Percentiles rank a stretch among this genome's conserved stretches.
Conservation (phyloP, 2,797 vertebrate species). For the Zenarchopterus dispar region DNA sequence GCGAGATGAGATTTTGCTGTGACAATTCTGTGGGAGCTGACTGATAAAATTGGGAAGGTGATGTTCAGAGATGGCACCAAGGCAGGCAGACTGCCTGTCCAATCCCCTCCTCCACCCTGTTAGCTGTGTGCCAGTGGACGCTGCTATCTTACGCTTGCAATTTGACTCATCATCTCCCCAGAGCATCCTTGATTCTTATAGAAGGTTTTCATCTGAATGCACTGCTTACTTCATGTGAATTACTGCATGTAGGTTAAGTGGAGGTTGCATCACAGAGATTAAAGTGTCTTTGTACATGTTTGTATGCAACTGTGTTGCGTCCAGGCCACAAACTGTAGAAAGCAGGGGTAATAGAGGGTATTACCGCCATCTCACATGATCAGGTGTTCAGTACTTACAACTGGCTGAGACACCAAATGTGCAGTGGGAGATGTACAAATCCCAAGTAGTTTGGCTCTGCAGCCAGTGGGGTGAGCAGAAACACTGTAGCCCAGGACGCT, state of each 20-base stretch:
- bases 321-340: constrained; percentile 52
- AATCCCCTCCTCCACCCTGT: constrained; percentile 78
- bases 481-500: constrained; percentile 46
- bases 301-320: constrained; percentile 29
- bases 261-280: constrained; percentile 55
- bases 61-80: constrained; percentile 77
- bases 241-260: constrained; percentile 64
- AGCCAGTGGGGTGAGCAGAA: constrained; percentile 33
- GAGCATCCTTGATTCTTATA: constrained; percentile 58
- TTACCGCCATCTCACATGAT: constrained; percentile 58
- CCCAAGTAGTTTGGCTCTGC: constrained; percentile 41
- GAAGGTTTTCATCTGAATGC: constrained; percentile 49
- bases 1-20: constrained; percentile 26
- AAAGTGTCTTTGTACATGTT: constrained; percentile 28
- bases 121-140: constrained; percentile 67
- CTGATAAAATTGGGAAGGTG: constrained; percentile 68
- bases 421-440: constrained; percentile 49
- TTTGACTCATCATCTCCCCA: constrained; percentile 73
- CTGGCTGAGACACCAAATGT: constrained; percentile 54
- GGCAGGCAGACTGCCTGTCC: constrained; percentile 70
- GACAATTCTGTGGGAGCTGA: constrained; percentile 31
- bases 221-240: constrained; percentile 42
- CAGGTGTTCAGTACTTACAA: constrained; percentile 61
- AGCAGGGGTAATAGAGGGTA: constrained; percentile 29
- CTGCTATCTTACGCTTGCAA: constrained; percentile 64